Conservation (phyloP, 2,113 vertebrate species). For the Mionectes macconnelli region DNA sequence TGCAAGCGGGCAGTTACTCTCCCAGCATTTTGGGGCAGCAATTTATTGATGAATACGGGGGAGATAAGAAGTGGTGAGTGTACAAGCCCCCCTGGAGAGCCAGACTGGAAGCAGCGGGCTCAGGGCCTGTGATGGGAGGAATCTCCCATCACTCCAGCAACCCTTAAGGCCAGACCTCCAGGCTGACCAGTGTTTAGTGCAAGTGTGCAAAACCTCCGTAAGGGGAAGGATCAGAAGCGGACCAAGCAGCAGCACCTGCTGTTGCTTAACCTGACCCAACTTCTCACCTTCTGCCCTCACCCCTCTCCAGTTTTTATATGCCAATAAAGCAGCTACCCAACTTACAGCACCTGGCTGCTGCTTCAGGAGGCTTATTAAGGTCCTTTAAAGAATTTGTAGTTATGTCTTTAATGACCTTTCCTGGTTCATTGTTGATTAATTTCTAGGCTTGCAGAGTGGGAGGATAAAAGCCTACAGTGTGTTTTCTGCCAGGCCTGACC, state of each 20-base stretch:
- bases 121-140: not conserved
- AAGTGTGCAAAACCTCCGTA: not conserved
- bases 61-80: not conserved
- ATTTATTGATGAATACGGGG: not conserved
- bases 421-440: not conserved
- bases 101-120: not conserved
- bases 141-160: not conserved
- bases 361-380: not conserved
- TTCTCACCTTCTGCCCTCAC: not conserved
- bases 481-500: not conserved
- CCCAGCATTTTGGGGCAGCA: not conserved
- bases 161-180: not conserved
- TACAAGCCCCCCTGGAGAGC: rapidly evolving
- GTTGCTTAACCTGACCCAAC: not conserved
- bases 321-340: not conserved
- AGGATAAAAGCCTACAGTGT: not conserved
- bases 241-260: not conserved
- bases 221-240: not conserved
- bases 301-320: not conserved
- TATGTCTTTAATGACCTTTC: not conserved
- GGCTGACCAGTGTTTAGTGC: not conserved
- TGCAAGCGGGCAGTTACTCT: not conserved
- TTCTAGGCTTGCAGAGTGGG: not conserved
- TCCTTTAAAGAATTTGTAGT: not conserved
- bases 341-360: not conserved